Base-by-base conservation (phyloP, 2,888 invertebrate genomes). In the Hydriomena furcata region DNA sequence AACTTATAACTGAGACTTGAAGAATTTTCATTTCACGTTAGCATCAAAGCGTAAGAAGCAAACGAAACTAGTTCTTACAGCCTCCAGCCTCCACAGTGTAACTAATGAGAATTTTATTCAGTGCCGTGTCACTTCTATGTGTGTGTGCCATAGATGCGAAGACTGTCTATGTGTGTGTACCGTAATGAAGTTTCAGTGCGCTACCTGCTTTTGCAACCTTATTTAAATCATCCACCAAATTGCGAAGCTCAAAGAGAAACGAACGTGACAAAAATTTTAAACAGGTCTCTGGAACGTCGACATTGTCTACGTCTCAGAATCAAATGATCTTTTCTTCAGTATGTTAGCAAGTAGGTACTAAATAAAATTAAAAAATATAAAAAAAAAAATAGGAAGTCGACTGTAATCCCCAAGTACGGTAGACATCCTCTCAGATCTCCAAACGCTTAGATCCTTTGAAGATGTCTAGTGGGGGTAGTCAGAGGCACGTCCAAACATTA, bases 151-250 rank as follows among this genome's bases (percentile, higher is more conserved):
- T 17, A 3, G 17, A 17, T 17, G 4, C 17, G 2, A 17, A 17
- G 25, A n/a, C n/a, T 24, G 25, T 1, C 1, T 25, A 5, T 17
- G 31, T 43, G 17, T 44, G 34, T 31, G 13, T 7, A n/a, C 7
- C 35, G 25, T 45, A 52, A 46, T 45, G 36, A 52, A 52, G 28
- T 52, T 52, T 12, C 42, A 47, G 13, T 11, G 37, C 58, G 58
- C 60, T 60, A 35, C 46, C 50, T 50, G 52, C 58, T 17, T 4
- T 56, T n/a, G n/a, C n/a, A n/a, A 51, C 59, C 68, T 61, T 69
- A 76, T 79, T 77, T 72, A 76, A 76, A 73, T 76, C 70, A 76
- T 71, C 64, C 65, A 58, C 60, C 60, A 72, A 77, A 73, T 76
- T 76, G 68, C 70, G 57, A 61, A 63, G 65, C 66, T 73, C 76